Percentiles rank a stretch among this genome's conserved stretches.
Evolutionary conservation across 2,888 invertebrate species (phyloP).

Genomic region (Penaeus monodon): DNA sequence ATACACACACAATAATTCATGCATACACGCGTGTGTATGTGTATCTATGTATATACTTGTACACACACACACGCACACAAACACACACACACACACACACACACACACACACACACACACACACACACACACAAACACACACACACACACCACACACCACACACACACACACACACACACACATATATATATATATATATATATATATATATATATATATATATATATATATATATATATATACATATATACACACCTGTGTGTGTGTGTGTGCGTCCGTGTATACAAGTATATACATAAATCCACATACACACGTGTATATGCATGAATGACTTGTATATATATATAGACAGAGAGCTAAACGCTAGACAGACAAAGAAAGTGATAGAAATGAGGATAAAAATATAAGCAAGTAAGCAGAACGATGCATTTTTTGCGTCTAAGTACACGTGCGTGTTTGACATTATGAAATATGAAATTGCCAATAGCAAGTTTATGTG

Average conservation of each 20-base stretch:
- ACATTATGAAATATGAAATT: too few species aligned
- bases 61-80: neutral
- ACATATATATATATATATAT: neutral
- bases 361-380: neutral
- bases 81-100: neutral
- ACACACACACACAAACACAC: conserved; percentile 4
- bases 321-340: neutral
- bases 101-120: conserved; percentile 5
- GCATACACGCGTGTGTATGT: conserved; percentile 6
- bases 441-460: too few species aligned
- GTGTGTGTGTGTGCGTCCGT: conserved; percentile 6
- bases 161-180: neutral
- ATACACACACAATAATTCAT: neutral
- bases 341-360: neutral
- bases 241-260: neutral
- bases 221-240: neutral
- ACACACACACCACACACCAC: neutral
- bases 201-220: neutral
- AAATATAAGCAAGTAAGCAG: too few species aligned
- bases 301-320: neutral
- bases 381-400: too few species aligned
- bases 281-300: conserved; percentile 13
- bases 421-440: too few species aligned
- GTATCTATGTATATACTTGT: too few species aligned
- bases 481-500: too few species aligned